These are phyloP conservation scores for Herpetotheres cachinnans DNA, from an alignment of 2,113 vertebrate genomes.

Conservation along the genomic window DNA sequence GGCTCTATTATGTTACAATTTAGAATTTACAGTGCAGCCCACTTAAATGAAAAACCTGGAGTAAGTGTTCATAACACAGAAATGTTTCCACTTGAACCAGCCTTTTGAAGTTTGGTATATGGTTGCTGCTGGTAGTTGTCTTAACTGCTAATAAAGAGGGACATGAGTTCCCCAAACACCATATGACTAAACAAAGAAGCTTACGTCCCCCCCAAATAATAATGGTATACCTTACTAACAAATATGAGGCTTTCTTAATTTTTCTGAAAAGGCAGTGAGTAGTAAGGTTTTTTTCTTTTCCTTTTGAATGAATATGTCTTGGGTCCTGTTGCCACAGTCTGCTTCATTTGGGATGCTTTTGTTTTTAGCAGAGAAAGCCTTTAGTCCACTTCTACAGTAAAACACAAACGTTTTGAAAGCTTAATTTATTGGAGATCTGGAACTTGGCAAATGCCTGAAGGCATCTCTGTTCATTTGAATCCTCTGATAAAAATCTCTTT, in stretches of 20 bases:
- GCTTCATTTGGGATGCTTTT: conserved; percentile 21
- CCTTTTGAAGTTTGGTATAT: conserved; percentile 6
- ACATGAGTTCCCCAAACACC: neutral
- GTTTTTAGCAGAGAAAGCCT: neutral
- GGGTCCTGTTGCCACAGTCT: neutral
- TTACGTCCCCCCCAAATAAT: neutral
- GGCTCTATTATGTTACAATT: conserved; percentile 68
- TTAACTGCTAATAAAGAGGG: neutral
- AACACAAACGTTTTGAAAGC: neutral
- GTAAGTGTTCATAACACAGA: conserved; percentile 15
- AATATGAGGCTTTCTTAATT: neutral
- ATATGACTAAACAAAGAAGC: neutral
- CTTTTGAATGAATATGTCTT: neutral
- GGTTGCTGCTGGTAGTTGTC: conserved; percentile 21
- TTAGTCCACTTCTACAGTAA: neutral
- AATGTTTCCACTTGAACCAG: neutral
- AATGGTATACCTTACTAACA: conserved; percentile 21
- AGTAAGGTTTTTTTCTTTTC: neutral
- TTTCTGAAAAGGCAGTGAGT: neutral
- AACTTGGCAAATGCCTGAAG: conserved; percentile 15
- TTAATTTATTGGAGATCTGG: conserved; percentile 15
- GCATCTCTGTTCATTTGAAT: conserved; percentile 22
- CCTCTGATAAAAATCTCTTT: conserved; percentile 44
- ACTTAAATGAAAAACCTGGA: conserved; percentile 73
- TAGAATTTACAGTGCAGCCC: conserved; percentile 71